These are phyloP conservation scores for Passer domesticus DNA, from an alignment of 2,113 vertebrate genomes.

Conservation along the genomic window DNA sequence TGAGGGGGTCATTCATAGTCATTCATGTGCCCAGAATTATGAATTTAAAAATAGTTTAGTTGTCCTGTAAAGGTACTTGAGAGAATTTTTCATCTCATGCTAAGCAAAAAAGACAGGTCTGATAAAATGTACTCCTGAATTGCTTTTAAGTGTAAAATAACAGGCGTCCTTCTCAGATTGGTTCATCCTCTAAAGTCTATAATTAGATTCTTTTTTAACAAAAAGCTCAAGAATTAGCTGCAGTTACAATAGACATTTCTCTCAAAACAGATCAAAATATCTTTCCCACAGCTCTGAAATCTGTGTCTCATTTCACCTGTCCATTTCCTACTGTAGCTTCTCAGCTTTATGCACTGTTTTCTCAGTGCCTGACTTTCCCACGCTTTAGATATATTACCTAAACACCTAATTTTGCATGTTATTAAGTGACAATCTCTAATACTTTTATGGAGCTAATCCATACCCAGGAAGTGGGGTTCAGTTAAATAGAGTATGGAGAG, in stretches of 20 bases:
- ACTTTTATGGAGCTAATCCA: background rate
- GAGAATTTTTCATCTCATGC: background rate
- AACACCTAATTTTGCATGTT: background rate
- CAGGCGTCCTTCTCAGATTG: background rate
- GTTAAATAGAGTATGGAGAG: background rate
- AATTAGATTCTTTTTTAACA: background rate
- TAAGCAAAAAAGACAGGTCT: background rate
- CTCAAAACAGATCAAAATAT: background rate
- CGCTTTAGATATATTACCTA: background rate
- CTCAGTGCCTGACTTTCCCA: background rate
- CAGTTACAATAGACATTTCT: background rate
- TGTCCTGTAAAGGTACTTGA: background rate
- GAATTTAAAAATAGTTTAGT: background rate
- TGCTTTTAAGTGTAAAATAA: background rate
- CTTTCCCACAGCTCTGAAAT: background rate
- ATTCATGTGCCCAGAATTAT: background rate
- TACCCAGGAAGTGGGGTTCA: background rate
- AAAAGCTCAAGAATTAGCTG: background rate
- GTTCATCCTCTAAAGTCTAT: background rate
- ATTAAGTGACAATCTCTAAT: background rate
- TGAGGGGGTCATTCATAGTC: fast-evolving
- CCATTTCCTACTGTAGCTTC: background rate
- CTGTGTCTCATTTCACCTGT: background rate
- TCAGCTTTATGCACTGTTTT: background rate
- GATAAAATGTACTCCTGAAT: background rate